phyloP scores from a whole-genome alignment of 2,113 vertebrate species.

The Scortum barcoo region DNA sequence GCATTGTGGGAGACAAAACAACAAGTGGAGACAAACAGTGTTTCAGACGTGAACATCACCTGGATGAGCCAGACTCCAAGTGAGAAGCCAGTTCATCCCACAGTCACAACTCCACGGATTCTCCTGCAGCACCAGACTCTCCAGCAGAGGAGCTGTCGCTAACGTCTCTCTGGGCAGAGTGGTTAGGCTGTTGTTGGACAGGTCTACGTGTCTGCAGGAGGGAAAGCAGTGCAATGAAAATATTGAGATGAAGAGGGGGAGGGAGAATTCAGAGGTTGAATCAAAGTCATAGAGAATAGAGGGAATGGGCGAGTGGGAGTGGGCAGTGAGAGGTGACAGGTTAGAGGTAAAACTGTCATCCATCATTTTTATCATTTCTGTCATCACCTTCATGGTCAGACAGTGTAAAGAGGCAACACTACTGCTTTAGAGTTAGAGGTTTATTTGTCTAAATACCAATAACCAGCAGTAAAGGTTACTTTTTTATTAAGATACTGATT shows the following conservation, averaged over 20 bases:
- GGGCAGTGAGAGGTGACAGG: conserved; percentile 21
- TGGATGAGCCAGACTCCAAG: conserved; percentile 86
- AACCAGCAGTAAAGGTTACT: neutral
- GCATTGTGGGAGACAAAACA: neutral
- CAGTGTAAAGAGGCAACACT: neutral
- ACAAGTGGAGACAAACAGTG: neutral
- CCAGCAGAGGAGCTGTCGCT: conserved; percentile 86
- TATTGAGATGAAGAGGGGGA: neutral
- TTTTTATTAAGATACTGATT: no score
- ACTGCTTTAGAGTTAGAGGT: neutral
- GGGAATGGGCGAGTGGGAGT: conserved; percentile 5
- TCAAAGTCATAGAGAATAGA: conserved; percentile 1
- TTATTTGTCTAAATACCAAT: conserved; percentile 1
- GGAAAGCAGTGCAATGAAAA: neutral
- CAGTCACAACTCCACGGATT: conserved; percentile 96
- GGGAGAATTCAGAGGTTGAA: neutral
- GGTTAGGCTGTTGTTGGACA: conserved; percentile 91
- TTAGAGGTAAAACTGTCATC: conserved; percentile 12
- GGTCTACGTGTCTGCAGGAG: conserved; percentile 86
- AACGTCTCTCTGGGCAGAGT: conserved; percentile 84
- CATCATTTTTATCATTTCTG: conserved; percentile 35
- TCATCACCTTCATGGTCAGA: conserved; percentile 16
- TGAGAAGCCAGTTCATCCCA: conserved; percentile 85
- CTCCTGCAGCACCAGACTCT: conserved; percentile 89
- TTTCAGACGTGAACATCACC: conserved; percentile 78